Percentiles rank a stretch among this genome's conserved stretches.
These are phyloP conservation scores for Rhynchonycteris naso DNA, from an alignment of 2,797 vertebrate species.

Conservation along the genomic window DNA sequence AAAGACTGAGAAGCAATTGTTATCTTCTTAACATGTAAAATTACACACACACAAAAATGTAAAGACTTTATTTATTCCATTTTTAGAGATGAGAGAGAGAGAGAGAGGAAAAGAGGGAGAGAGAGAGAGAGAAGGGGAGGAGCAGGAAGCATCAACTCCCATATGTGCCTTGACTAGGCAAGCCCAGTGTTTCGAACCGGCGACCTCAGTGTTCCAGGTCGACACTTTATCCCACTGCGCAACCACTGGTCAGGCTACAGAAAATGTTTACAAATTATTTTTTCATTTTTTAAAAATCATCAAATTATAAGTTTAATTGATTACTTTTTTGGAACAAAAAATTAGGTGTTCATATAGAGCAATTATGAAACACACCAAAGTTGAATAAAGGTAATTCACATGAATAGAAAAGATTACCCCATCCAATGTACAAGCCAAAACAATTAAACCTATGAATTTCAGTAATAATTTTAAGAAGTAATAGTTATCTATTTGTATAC, in stretches of 20 bases:
- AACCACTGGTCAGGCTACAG: too few species aligned
- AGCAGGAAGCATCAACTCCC: too few species aligned
- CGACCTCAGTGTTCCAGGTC: too few species aligned
- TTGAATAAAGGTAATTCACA: neutral
- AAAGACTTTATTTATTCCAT: too few species aligned
- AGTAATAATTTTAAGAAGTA: slow-evolving; percentile 23
- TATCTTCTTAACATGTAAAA: slow-evolving; percentile 29
- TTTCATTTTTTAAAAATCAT: neutral
- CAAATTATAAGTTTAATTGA: neutral
- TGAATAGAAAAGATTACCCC: neutral
- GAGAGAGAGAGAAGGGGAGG: too few species aligned
- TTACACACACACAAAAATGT: too few species aligned
- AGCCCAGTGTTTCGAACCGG: too few species aligned
- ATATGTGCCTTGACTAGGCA: too few species aligned
- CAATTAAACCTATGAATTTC: slow-evolving; percentile 10
- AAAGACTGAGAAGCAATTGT: too few species aligned
- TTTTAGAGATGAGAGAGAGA: too few species aligned
- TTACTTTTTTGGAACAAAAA: slow-evolving; percentile 40
- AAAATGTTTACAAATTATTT: neutral
- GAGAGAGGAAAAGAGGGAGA: too few species aligned
- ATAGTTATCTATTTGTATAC: neutral
- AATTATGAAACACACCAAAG: neutral
- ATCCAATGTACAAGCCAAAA: neutral
- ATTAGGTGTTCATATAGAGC: neutral
- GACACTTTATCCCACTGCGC: too few species aligned